Evolutionary conservation across 2,797 vertebrate species (phyloP).

Genomic region (Gambusia yucatana): DNA sequence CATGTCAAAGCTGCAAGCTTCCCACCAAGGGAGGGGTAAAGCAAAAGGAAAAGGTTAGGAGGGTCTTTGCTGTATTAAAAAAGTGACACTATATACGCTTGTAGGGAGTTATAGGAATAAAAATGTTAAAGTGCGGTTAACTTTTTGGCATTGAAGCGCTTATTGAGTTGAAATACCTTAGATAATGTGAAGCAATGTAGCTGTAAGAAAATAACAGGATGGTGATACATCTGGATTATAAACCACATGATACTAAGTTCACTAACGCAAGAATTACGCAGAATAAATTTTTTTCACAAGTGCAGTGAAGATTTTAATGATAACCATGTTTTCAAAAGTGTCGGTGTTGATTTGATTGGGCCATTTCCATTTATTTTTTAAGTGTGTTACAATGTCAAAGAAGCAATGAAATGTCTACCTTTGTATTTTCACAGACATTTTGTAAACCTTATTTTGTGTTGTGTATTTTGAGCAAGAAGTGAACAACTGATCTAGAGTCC

Average conservation of each 20-base stretch:
- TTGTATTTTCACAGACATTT: background rate
- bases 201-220: background rate
- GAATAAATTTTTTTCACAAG: background rate
- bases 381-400: background rate
- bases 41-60: constrained; percentile 32
- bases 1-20: constrained; percentile 61
- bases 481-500: background rate
- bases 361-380: background rate
- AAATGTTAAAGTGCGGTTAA: background rate
- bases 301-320: background rate
- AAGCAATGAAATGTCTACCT: background rate
- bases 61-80: constrained; percentile 19
- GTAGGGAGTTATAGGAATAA: background rate
- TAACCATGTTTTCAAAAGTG: background rate
- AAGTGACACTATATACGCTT: background rate
- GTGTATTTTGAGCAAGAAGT: background rate
- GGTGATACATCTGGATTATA: background rate
- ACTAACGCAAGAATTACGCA: background rate
- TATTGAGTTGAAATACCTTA: constrained; percentile 1
- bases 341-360: background rate
- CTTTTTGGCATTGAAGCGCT: background rate
- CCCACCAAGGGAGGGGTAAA: constrained; percentile 49
- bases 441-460: background rate
- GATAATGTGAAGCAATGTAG: background rate
- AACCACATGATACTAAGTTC: background rate